Conservation (phyloP, 2,797 vertebrate genomes). For the Harpagifer antarcticus region DNA sequence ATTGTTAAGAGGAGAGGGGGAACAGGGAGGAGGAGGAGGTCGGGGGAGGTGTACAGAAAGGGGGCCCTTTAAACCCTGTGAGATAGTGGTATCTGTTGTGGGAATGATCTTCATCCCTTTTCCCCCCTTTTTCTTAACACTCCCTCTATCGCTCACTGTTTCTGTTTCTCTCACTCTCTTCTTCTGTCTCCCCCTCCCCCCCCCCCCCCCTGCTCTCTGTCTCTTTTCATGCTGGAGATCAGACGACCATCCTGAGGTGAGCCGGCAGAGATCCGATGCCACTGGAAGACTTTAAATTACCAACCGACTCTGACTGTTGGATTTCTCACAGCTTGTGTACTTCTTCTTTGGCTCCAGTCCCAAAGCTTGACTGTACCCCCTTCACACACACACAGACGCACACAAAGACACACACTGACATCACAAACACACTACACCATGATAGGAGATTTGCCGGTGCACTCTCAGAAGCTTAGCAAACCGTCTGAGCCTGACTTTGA, state of each 20-base stretch:
- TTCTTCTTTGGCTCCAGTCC: slow-evolving; percentile 74
- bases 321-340: slow-evolving; percentile 79
- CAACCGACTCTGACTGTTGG: slow-evolving; percentile 71
- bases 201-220: slow-evolving; percentile 22
- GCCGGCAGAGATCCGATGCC: slow-evolving; percentile 70
- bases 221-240: slow-evolving; percentile 75
- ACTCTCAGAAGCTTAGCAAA: slow-evolving; percentile 72
- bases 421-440: slow-evolving; percentile 36
- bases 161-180: slow-evolving; percentile 45
- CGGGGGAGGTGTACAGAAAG: slow-evolving; percentile 61
- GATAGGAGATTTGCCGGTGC: slow-evolving; percentile 40
- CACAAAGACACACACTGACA: slow-evolving; percentile 3
- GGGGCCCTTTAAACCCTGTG: slow-evolving; percentile 83
- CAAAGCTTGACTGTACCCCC: slow-evolving; percentile 68
- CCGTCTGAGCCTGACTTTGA: slow-evolving; percentile 66
- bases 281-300: slow-evolving; percentile 78
- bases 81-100: slow-evolving; percentile 82
- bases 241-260: slow-evolving; percentile 78
- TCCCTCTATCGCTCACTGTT: slow-evolving; percentile 50
- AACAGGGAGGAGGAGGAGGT: not conserved
- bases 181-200: not conserved
- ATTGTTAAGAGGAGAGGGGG: slow-evolving; percentile 64
- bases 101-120: slow-evolving; percentile 78
- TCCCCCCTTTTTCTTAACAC: slow-evolving; percentile 50
- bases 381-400: not conserved